These are phyloP conservation scores for Alligator mississippiensis DNA, from an alignment of 2,113 vertebrate genomes.

Conservation along the genomic window DNA sequence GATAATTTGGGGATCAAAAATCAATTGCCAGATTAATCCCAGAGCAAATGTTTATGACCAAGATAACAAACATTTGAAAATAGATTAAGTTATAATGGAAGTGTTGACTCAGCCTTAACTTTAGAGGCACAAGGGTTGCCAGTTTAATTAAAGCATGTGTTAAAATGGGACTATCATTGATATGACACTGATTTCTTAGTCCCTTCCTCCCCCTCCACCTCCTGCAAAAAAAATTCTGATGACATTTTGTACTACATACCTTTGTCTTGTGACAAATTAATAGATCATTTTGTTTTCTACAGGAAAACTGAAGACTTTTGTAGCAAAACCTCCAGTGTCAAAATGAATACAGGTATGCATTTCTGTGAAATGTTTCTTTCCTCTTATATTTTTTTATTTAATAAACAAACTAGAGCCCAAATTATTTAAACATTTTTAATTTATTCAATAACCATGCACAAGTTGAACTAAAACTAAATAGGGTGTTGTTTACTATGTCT, in stretches of 20 bases:
- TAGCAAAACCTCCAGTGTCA: slow-evolving; percentile 77
- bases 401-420: neutral
- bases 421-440: neutral
- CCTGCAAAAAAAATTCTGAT: neutral
- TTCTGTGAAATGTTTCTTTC: slow-evolving; percentile 43
- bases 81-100: slow-evolving; percentile 29
- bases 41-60: slow-evolving; percentile 29
- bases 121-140: slow-evolving; percentile 44
- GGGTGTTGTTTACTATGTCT: neutral
- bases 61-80: slow-evolving; percentile 39
- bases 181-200: slow-evolving; percentile 39
- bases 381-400: slow-evolving; percentile 10
- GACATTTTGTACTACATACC: slow-evolving; percentile 46
- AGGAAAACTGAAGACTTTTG: slow-evolving; percentile 83
- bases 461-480: slow-evolving; percentile 12
- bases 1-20: slow-evolving; percentile 1
- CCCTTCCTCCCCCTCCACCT: neutral
- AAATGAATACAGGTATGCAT: slow-evolving; percentile 86
- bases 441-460: neutral
- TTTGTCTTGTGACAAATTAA: slow-evolving; percentile 70
- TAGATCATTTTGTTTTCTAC: slow-evolving; percentile 65
- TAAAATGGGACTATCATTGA: slow-evolving; percentile 60
- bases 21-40: neutral
- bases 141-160: slow-evolving; percentile 53
- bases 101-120: slow-evolving; percentile 43